Percentiles rank a stretch among this genome's conserved stretches.
phyloP scores from a whole-genome alignment of 2,888 invertebrate genomes.

The Trachelus troglodyta region DNA sequence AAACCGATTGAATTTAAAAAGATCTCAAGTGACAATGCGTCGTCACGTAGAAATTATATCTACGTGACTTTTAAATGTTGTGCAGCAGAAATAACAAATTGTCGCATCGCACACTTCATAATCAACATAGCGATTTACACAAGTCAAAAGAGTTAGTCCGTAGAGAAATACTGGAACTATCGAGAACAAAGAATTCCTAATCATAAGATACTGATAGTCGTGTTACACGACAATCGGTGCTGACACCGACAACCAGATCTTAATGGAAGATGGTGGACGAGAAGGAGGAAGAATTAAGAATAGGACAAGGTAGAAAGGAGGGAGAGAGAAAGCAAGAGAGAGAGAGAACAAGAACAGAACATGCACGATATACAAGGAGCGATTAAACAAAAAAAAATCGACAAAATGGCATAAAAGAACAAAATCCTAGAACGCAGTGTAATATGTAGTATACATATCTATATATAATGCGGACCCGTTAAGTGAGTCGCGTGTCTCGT shows the following conservation, averaged over 20 bases:
- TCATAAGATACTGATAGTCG: background rate
- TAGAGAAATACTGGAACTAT: slow-evolving; percentile 2
- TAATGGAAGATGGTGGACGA: background rate
- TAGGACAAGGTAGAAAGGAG: too few relatives aligned
- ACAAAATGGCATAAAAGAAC: slow-evolving; percentile 13
- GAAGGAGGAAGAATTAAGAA: background rate
- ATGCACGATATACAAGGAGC: background rate
- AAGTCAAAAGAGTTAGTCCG: slow-evolving; percentile 20
- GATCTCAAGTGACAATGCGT: background rate
- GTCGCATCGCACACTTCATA: background rate
- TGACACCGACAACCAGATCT: slow-evolving; percentile 20
- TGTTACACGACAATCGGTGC: slow-evolving; percentile 39
- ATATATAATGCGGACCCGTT: background rate
- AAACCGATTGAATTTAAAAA: background rate
- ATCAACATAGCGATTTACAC: slow-evolving; percentile 33
- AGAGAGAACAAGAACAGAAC: background rate
- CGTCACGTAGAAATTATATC: background rate
- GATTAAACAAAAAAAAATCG: slow-evolving; percentile 24
- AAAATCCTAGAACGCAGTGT: background rate
- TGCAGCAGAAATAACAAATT: background rate
- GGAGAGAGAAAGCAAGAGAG: background rate
- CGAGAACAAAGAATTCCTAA: slow-evolving; percentile 12
- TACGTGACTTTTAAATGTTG: background rate
- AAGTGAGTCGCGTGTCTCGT: background rate
- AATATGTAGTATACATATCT: background rate